phyloP scores from a whole-genome alignment of 2,797 vertebrate genomes.

The Tarsius wallacei region DNA sequence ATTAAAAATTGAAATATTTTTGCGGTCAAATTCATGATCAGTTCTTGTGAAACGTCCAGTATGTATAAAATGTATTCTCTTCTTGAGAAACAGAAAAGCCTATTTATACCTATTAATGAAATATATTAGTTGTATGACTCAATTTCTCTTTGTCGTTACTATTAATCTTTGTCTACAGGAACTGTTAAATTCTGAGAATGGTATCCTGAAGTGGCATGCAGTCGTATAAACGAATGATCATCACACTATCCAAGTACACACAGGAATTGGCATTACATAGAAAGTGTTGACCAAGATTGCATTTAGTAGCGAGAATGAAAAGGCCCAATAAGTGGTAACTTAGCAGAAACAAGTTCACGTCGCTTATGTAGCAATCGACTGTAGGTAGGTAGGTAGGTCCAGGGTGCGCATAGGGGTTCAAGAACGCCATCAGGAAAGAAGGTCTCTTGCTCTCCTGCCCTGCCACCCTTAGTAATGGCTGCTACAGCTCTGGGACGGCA shows the following conservation, averaged over 20 bases:
- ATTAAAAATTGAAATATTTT: slow-evolving; percentile 13
- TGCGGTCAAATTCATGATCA: neutral
- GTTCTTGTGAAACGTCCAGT: slow-evolving; percentile 38
- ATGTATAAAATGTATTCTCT: slow-evolving; percentile 28
- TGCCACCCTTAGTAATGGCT: neutral
- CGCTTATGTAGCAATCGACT: neutral
- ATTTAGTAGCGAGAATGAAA: neutral
- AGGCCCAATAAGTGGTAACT: neutral
- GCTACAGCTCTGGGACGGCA: neutral
- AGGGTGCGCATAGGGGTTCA: neutral
- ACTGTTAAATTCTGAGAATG: slow-evolving; percentile 20
- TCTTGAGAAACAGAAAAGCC: neutral
- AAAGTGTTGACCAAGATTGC: neutral
- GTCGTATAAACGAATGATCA: slow-evolving; percentile 5
- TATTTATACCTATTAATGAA: slow-evolving; percentile 4
- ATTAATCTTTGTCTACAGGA: slow-evolving; percentile 21
- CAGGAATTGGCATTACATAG: neutral
- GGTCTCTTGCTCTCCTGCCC: neutral
- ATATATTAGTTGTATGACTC: neutral
- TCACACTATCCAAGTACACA: neutral
- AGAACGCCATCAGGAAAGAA: neutral
- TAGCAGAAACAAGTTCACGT: neutral
- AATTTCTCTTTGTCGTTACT: slow-evolving; percentile 3
- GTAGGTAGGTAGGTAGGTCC: neutral
- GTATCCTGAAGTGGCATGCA: neutral